A percentile compares a stretch with the other conserved stretches of the same genome.
phyloP scores from a whole-genome alignment of 2,888 invertebrate species.

The Athripsodes cinereus region DNA sequence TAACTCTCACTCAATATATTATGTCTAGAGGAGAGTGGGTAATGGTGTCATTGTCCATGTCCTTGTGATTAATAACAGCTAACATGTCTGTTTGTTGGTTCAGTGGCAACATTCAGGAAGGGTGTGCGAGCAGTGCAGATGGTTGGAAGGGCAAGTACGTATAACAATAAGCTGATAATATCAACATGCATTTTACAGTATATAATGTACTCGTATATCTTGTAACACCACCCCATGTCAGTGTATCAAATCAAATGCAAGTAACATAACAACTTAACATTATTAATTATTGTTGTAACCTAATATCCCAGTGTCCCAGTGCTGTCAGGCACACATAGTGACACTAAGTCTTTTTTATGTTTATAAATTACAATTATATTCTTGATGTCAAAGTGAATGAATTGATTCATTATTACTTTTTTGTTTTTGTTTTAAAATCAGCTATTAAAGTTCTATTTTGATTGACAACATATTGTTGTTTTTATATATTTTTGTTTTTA shows the following conservation, averaged over 20 bases:
- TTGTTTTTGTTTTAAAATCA: no score
- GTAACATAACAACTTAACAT: no score
- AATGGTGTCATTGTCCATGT: not conserved
- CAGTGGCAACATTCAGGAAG: constrained; percentile 99
- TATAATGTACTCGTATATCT: no score
- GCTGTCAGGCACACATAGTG: no score
- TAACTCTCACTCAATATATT: not conserved
- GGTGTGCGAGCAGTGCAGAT: constrained; percentile 99
- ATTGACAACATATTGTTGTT: not conserved
- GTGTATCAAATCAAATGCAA: not conserved
- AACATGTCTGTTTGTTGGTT: constrained; percentile 35
- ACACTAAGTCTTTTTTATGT: no score
- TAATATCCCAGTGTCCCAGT: no score
- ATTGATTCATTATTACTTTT: no score
- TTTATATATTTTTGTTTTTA: not conserved
- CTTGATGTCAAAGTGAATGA: no score
- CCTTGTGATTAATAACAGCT: constrained; percentile 20
- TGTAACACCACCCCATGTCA: no score
- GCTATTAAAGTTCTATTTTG: no score
- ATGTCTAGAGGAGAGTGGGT: not conserved
- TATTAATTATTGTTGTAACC: no score
- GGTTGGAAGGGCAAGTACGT: constrained; percentile 98
- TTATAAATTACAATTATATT: no score
- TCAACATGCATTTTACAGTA: not conserved
- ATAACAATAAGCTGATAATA: constrained; percentile 37